phyloP scores from a whole-genome alignment of 2,888 invertebrate species.

The Romanomermis culicivorax region DNA sequence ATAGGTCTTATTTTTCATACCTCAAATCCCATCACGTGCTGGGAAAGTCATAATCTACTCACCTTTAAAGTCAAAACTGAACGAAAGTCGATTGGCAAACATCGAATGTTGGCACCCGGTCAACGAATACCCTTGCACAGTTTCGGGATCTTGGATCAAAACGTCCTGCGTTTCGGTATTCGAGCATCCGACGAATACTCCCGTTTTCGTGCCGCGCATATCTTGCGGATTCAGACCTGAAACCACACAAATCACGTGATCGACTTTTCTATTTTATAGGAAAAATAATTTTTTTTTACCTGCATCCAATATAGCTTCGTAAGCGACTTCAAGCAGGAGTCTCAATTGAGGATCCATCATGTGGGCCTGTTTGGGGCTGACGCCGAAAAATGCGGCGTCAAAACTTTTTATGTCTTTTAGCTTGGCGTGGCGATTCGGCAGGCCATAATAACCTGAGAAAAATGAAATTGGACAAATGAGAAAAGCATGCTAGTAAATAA shows the following conservation, averaged over 20 bases:
- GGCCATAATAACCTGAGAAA: slow-evolving; percentile 30
- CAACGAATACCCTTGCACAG: slow-evolving; percentile 62
- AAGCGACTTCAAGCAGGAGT: slow-evolving; percentile 66
- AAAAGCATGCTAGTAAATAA: too few relatives aligned
- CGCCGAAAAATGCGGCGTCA: slow-evolving; percentile 31
- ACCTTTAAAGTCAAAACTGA: slow-evolving; percentile 73
- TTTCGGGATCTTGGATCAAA: slow-evolving; percentile 53
- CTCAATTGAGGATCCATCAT: slow-evolving; percentile 79
- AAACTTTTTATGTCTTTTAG: slow-evolving; percentile 33
- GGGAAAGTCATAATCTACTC: too few relatives aligned
- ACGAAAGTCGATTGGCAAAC: slow-evolving; percentile 76
- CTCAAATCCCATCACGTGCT: too few relatives aligned
- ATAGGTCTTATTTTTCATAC: too few relatives aligned
- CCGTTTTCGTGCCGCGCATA: slow-evolving; percentile 64
- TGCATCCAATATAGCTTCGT: slow-evolving; percentile 75
- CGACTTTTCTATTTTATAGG: background rate
- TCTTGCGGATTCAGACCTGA: slow-evolving; percentile 50
- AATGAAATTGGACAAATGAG: too few relatives aligned
- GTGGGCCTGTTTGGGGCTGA: slow-evolving; percentile 24
- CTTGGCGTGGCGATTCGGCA: slow-evolving; percentile 34
- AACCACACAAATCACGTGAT: slow-evolving; percentile 9
- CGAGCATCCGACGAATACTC: slow-evolving; percentile 84
- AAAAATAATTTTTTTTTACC: slow-evolving; percentile 30
- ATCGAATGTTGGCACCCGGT: slow-evolving; percentile 77
- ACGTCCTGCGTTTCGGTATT: slow-evolving; percentile 67